Conservation (phyloP, 1,140 invertebrate species). For the Heliconius himera region DNA sequence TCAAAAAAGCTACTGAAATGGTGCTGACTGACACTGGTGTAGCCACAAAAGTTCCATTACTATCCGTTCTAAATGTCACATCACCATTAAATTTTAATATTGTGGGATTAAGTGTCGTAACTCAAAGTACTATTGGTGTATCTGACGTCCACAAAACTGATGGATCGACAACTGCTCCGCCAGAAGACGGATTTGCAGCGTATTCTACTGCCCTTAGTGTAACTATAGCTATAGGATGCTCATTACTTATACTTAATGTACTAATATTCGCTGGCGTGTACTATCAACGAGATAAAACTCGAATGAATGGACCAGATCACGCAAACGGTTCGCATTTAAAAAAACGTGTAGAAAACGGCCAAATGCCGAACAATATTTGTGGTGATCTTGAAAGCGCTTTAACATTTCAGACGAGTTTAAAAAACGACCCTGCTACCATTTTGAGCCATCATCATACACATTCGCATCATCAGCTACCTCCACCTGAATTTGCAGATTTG, state of each 20-base stretch:
- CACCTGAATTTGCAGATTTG: conserved; percentile 89
- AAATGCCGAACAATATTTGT: conserved; percentile 92
- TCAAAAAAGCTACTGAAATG: conserved; percentile 81
- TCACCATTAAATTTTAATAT: conserved; percentile 75
- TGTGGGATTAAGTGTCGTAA: conserved; percentile 59
- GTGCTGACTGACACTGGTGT: conserved; percentile 68
- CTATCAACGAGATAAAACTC: conserved; percentile 93
- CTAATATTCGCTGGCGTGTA: conserved; percentile 97
- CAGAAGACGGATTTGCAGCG: conserved; percentile 92
- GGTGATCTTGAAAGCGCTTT: conserved; percentile 87
- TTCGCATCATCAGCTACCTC: conserved; percentile 89
- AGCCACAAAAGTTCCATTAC: conserved; percentile 74
- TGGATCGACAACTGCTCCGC: conserved; percentile 80
- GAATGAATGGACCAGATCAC: conserved; percentile 84
- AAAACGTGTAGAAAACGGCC: conserved; percentile 90
- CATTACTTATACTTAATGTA: conserved; percentile 93
- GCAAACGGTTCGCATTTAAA: conserved; percentile 83
- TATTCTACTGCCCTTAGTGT: conserved; percentile 94
- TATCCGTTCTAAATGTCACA: conserved; percentile 69
- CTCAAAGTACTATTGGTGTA: conserved; percentile 53
- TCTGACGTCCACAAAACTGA: conserved; percentile 72
- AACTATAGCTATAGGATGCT: conserved; percentile 97
- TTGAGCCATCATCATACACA: conserved; percentile 86
- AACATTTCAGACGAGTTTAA: conserved; percentile 84
- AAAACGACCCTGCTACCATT: conserved; percentile 86